Evolutionary conservation across 2,113 vertebrate species (phyloP).

Genomic region (Brachirus orientalis): DNA sequence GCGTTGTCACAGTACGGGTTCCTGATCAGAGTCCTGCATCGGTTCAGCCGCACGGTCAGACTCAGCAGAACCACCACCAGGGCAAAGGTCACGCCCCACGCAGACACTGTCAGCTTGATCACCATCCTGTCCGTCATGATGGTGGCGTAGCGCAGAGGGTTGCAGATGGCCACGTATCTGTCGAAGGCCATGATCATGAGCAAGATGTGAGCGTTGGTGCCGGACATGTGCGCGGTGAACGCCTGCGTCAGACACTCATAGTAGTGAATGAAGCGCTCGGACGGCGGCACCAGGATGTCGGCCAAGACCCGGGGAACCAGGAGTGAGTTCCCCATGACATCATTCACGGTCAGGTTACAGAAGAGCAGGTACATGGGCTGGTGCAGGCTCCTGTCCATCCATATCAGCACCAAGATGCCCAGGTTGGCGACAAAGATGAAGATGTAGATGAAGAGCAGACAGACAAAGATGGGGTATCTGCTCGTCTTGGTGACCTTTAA

Average conservation of each 20-base stretch:
- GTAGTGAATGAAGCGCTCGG: conserved; percentile 51
- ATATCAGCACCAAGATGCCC: conserved; percentile 41
- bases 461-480: conserved; percentile 54
- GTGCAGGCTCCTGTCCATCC: conserved; percentile 47
- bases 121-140: conserved; percentile 73
- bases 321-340: conserved; percentile 52
- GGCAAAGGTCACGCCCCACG: conserved; percentile 10
- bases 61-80: conserved; percentile 15
- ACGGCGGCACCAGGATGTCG: conserved; percentile 42
- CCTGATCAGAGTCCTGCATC: conserved; percentile 6
- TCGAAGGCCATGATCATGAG: conserved; percentile 82
- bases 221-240: conserved; percentile 27
- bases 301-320: conserved; percentile 54
- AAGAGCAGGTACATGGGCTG: conserved; percentile 64
- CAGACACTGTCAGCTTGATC: conserved; percentile 35
- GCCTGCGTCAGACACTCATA: conserved; percentile 60
- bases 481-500: conserved; percentile 40
- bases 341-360: conserved; percentile 55
- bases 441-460: conserved; percentile 50
- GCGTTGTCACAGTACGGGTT: conserved; percentile 38
- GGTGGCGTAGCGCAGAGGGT: conserved; percentile 71
- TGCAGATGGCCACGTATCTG: conserved; percentile 63
- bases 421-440: conserved; percentile 60
- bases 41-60: conserved; percentile 10
- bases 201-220: conserved; percentile 39